Conservation (phyloP, 2,888 invertebrate genomes). For the Pandemis corylana region DNA sequence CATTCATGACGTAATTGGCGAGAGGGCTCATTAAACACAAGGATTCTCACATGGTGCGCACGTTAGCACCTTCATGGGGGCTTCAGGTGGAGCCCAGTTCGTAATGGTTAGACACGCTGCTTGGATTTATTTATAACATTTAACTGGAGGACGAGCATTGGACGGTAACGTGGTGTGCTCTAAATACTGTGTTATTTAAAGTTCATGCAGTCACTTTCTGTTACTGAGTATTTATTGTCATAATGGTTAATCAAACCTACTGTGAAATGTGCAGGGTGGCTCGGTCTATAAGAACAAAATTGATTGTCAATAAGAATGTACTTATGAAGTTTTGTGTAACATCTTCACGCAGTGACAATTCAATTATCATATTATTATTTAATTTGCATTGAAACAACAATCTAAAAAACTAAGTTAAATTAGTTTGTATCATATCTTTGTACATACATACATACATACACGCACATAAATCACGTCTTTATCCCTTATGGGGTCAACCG, state of each 20-base stretch:
- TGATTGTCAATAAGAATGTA: too few species aligned
- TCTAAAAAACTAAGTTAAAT: too few species aligned
- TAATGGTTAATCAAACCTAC: neutral
- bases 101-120: slow-evolving; percentile 26
- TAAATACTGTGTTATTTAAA: too few species aligned
- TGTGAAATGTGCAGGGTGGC: neutral
- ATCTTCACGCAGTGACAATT: neutral
- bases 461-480: too few species aligned
- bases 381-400: too few species aligned
- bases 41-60: slow-evolving; percentile 65
- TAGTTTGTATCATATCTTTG: too few species aligned
- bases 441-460: too few species aligned
- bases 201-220: too few species aligned
- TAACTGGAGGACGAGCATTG: neutral
- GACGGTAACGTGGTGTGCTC: neutral
- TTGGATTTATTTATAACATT: slow-evolving; percentile 8
- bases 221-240: too few species aligned
- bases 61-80: slow-evolving; percentile 57
- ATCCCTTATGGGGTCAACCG: too few species aligned
- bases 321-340: neutral
- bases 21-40: slow-evolving; percentile 76
- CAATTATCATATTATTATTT: too few species aligned
- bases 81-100: slow-evolving; percentile 18
- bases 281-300: neutral
- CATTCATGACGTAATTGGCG: slow-evolving; percentile 81